Percentiles rank a stretch among this genome's conserved stretches.
These are phyloP conservation scores for Melieria crassipennis DNA, from an alignment of 2,888 invertebrate species.

Conservation along the genomic window DNA sequence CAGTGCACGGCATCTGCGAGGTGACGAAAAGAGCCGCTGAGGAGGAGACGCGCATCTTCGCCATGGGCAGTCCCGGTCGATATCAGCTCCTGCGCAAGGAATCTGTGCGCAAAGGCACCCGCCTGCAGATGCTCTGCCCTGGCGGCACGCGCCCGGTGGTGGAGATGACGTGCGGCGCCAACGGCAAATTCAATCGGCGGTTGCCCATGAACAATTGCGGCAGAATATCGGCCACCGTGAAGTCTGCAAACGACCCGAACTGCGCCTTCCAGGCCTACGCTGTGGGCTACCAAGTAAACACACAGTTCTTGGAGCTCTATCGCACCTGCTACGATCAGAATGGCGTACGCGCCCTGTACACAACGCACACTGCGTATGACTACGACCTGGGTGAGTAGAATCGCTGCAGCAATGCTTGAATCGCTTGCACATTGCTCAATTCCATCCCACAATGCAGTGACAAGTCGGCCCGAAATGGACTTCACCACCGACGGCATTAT, in stretches of 20 bases:
- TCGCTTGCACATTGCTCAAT: not conserved
- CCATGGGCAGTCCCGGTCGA: not conserved
- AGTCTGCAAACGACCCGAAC: constrained; percentile 9
- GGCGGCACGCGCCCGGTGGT: constrained; percentile 17
- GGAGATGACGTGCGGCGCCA: constrained; percentile 20
- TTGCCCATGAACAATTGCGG: no score
- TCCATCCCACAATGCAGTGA: constrained; percentile 18
- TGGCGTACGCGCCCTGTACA: constrained; percentile 27
- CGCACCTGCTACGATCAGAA: constrained; percentile 35
- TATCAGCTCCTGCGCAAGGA: constrained; percentile 18
- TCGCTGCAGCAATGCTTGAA: not conserved
- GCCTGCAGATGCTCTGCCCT: constrained; percentile 31
- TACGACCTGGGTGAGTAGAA: constrained; percentile 28
- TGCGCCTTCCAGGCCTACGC: constrained; percentile 30
- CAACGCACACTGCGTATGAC: constrained; percentile 35
- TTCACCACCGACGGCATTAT: constrained; percentile 48
- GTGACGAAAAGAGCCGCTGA: no score
- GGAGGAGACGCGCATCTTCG: no score
- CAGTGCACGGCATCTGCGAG: no score
- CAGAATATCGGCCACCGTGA: constrained; percentile 9
- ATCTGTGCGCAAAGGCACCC: constrained; percentile 6
- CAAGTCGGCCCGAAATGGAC: constrained; percentile 25
- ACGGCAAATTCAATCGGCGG: no score
- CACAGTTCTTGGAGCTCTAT: constrained; percentile 37
- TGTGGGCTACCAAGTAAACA: constrained; percentile 28